phyloP scores from a whole-genome alignment of 53 echinoderm and acorn worm genomes.

The Holothuria leucospilota region DNA sequence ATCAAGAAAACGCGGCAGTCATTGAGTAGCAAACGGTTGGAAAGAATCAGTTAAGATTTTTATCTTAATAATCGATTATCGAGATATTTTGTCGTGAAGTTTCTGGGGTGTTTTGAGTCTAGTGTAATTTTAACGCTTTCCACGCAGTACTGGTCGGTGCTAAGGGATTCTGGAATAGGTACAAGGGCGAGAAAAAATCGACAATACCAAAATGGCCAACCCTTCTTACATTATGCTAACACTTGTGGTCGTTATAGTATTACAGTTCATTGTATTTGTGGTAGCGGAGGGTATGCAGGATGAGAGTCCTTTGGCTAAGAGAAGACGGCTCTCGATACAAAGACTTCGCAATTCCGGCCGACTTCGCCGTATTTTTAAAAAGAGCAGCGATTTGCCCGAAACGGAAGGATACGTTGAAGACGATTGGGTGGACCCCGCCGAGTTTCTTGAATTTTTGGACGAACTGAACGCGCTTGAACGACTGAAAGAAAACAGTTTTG shows the following conservation, averaged over 20 bases:
- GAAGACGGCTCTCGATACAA: conserved; percentile 23
- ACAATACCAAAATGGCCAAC: conserved; percentile 28
- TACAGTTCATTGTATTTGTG: background rate
- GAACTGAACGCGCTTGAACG: conserved; percentile 15
- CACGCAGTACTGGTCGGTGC: too few relatives aligned
- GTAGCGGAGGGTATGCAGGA: conserved; percentile 12
- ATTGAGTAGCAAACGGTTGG: background rate
- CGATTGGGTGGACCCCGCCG: background rate
- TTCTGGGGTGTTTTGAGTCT: too few relatives aligned
- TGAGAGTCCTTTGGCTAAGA: conserved; percentile 33
- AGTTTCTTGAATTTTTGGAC: conserved; percentile 26
- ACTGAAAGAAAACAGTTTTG: conserved; percentile 16
- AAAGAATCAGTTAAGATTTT: background rate
- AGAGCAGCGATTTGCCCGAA: conserved; percentile 13
- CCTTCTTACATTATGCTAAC: conserved; percentile 12
- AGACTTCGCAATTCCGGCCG: conserved; percentile 19
- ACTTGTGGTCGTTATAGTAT: conserved; percentile 10
- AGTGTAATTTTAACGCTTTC: too few relatives aligned
- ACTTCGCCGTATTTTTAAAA: conserved; percentile 35
- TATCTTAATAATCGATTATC: background rate
- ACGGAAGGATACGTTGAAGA: conserved; percentile 1
- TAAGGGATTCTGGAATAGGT: too few relatives aligned
- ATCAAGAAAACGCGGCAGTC: conserved; percentile 4
- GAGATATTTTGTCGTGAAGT: background rate
- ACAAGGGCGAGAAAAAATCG: background rate